A percentile compares a stretch with the other conserved stretches of the same genome.
phyloP scores from a whole-genome alignment of 1,140 invertebrate species.

The Atta cephalotes region DNA sequence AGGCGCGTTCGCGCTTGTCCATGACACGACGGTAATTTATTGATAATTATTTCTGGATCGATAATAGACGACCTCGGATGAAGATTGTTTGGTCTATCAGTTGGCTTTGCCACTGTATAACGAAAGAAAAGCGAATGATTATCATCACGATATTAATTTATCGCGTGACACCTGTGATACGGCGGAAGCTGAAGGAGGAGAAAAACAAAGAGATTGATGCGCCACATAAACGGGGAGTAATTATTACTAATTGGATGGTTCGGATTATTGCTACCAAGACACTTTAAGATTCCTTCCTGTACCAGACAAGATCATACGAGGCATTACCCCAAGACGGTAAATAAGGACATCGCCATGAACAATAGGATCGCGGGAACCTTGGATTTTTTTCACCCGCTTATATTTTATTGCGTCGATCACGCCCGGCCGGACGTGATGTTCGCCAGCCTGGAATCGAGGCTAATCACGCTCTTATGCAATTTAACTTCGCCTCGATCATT shows the following conservation, averaged over 20 bases:
- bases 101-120: background rate
- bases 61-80: constrained; percentile 47
- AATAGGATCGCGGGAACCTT: constrained; percentile 58
- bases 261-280: background rate
- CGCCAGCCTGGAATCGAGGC: constrained; percentile 69
- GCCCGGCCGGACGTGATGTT: constrained; percentile 50
- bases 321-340: background rate
- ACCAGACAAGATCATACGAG: background rate
- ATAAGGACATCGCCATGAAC: constrained; percentile 40
- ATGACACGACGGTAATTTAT: constrained; percentile 55
- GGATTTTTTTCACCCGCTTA: constrained; percentile 29
- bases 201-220: background rate
- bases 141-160: constrained; percentile 65
- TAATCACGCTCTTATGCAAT: constrained; percentile 70
- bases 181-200: background rate
- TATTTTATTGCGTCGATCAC: constrained; percentile 63
- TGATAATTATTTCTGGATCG: constrained; percentile 52
- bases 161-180: constrained; percentile 18
- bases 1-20: constrained; percentile 17
- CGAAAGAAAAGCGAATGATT: constrained; percentile 66
- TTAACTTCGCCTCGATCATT: constrained; percentile 56
- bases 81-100: constrained; percentile 16
- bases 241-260: constrained; percentile 69
- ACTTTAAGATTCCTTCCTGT: constrained; percentile 33
- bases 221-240: constrained; percentile 54